Evolutionary conservation across 2,888 invertebrate genomes (phyloP), one percentile per base, ranked within the genome.

Genomic region (Eurytoma californica): DNA sequence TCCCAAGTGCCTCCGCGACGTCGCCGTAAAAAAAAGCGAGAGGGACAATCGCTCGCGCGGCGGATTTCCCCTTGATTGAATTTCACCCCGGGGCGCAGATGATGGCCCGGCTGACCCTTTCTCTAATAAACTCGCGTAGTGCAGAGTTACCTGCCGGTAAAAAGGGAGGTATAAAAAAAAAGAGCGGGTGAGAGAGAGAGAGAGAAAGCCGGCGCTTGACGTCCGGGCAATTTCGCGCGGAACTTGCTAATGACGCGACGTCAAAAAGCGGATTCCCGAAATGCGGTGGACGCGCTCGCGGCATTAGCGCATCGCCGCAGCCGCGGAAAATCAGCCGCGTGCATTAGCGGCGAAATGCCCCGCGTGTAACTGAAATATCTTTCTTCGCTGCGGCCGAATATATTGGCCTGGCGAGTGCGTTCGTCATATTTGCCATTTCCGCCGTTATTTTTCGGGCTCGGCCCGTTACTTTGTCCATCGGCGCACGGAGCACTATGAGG

Each of bases 171-270:
- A 58, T 49, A 74, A 66, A 60, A 39, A 47, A 63, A 24, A 60
- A 60, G 7, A 55, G 39, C 13, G 9, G 7, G n/a, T n/a, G n/a
- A n/a, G 65, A 49, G 63, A 3, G 51, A 51, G 51, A 24, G 20
- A 16, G 51, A 20, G 66, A 51, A 20, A 18, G 24, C 49, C 70
- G 77, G 65, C 70, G 20, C 72, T 77, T 77, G 72, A 77, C 72
- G 67, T 49, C 58, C 72, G 77, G 3, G 68, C 78, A 78, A 63
- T 78, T 78, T 78, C 66, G 24, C 70, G 70, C 67, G 75, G 61
- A 66, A 72, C 72, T 80, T 80, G 80, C 77, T 80, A 80, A 80
- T 80, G 75, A 80, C 79, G 72, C 30, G 58, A 72, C 80, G 68
- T 76, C 80, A 80, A 76, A 80, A 80, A 80, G 72, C 68, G 72